Evolutionary conservation across 2,888 invertebrate genomes (phyloP).

Genomic region (Leptura quadrifasciata): DNA sequence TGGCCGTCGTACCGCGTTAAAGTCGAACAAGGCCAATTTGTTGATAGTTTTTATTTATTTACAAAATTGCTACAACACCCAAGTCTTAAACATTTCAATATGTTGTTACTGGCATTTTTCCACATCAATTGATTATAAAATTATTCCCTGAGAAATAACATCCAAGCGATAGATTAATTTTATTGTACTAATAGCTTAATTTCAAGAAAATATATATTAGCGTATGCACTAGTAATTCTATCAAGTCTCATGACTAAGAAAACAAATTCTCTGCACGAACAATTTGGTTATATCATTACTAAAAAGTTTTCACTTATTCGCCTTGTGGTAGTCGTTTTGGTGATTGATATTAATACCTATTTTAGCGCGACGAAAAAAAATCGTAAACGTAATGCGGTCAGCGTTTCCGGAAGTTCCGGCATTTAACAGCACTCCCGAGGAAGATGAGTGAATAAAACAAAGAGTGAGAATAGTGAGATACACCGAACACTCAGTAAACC

Average conservation of each 20-base stretch:
- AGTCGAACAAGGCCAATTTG: too few relatives aligned
- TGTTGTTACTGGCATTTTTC: too few relatives aligned
- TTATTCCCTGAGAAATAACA: too few relatives aligned
- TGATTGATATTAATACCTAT: background rate
- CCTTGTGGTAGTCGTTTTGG: background rate
- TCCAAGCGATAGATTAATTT: too few relatives aligned
- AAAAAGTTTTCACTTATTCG: background rate
- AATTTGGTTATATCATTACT: background rate
- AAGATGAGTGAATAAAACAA: slow-evolving; percentile 50
- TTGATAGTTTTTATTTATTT: too few relatives aligned
- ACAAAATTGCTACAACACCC: too few relatives aligned
- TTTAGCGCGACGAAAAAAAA: slow-evolving; percentile 20
- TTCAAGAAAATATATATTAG: background rate
- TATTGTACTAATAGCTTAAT: too few relatives aligned
- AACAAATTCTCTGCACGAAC: background rate
- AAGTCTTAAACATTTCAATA: too few relatives aligned
- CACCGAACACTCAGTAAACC: slow-evolving; percentile 52
- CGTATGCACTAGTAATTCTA: background rate
- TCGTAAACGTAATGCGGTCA: slow-evolving; percentile 47
- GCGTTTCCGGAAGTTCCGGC: slow-evolving; percentile 59
- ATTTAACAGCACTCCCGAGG: slow-evolving; percentile 47
- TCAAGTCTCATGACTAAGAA: background rate
- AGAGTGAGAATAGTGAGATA: slow-evolving; percentile 48
- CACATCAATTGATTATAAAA: too few relatives aligned
- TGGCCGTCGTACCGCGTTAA: too few relatives aligned